These are phyloP conservation scores for Telmatherina bonti DNA, from an alignment of 2,797 vertebrate genomes.

Conservation along the genomic window DNA sequence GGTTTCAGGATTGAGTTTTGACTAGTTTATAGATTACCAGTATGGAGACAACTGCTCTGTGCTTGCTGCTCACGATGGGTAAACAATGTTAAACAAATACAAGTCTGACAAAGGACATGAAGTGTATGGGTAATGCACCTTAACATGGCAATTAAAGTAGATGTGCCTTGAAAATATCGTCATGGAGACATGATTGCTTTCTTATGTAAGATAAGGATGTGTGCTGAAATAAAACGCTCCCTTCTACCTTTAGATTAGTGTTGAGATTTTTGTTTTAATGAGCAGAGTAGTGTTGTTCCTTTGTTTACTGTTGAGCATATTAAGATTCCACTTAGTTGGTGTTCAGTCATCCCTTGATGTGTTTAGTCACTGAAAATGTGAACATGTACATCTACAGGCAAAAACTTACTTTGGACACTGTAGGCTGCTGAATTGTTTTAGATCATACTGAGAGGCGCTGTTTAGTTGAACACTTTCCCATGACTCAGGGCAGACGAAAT, in stretches of 20 bases:
- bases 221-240: not conserved
- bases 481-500: not conserved
- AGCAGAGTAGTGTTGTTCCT: not conserved
- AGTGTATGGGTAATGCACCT: not conserved
- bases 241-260: not conserved
- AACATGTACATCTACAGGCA: not conserved
- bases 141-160: not conserved
- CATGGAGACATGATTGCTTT: not conserved
- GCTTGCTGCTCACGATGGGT: not conserved
- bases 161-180: not conserved
- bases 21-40: not conserved
- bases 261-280: not conserved
- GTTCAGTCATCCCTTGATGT: not conserved
- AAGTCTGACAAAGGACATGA: not conserved
- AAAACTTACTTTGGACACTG: not conserved
- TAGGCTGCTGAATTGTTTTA: constrained; percentile 4
- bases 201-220: too few relatives aligned
- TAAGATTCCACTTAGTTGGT: not conserved
- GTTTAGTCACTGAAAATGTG: not conserved
- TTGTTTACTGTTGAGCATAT: not conserved
- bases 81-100: not conserved
- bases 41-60: not conserved
- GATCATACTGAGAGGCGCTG: not conserved
- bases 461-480: not conserved
- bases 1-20: not conserved